phyloP scores from a whole-genome alignment of 2,797 vertebrate species.

The Cyclopterus lumpus region DNA sequence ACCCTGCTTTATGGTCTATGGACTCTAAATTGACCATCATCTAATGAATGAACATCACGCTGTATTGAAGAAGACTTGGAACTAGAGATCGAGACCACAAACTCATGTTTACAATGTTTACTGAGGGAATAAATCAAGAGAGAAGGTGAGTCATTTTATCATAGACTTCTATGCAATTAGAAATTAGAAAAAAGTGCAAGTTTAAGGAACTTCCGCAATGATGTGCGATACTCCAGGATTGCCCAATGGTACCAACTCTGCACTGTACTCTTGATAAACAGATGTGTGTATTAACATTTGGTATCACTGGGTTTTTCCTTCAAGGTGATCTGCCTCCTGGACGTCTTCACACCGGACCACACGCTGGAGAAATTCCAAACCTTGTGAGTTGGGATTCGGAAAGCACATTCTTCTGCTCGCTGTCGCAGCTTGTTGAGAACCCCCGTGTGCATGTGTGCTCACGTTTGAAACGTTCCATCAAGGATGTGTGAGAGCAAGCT shows the following conservation, averaged over 20 bases:
- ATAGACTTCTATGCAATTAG: not conserved
- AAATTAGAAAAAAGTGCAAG: not conserved
- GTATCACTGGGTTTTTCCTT: slow-evolving; percentile 8
- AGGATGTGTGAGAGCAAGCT: slow-evolving; percentile 27
- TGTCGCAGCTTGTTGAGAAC: slow-evolving; percentile 66
- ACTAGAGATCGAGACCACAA: not conserved
- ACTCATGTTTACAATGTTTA: not conserved
- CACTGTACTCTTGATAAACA: not conserved
- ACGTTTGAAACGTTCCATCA: slow-evolving; percentile 15
- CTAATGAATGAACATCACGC: not conserved
- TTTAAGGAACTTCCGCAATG: not conserved
- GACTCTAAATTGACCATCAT: not conserved
- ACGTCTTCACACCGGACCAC: slow-evolving; percentile 87
- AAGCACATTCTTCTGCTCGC: slow-evolving; percentile 64
- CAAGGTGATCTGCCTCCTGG: slow-evolving; percentile 86
- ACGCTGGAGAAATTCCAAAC: slow-evolving; percentile 87
- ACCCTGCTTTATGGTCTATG: not conserved
- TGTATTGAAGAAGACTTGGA: not conserved
- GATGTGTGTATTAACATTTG: not conserved
- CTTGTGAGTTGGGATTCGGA: slow-evolving; percentile 81
- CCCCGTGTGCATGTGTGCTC: slow-evolving; percentile 38
- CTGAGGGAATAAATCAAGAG: not conserved
- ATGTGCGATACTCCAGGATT: not conserved
- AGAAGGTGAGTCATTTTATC: not conserved
- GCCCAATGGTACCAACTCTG: not conserved